A percentile compares a stretch with the other conserved stretches of the same genome.
These are phyloP conservation scores for Iphiclides podalirius DNA, from an alignment of 2,888 invertebrate species.

Conservation along the genomic window DNA sequence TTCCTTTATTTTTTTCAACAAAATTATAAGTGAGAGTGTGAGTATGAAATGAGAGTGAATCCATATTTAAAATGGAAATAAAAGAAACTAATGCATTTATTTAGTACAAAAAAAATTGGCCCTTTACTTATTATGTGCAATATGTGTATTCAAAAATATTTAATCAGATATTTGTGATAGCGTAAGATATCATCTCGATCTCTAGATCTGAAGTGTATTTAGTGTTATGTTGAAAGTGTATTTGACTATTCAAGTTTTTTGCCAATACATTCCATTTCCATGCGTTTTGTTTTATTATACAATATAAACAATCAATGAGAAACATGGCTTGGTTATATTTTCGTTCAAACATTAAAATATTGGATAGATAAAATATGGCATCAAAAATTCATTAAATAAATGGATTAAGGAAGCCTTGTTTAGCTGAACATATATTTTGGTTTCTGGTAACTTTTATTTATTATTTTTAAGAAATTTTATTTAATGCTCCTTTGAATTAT, in stretches of 20 bases:
- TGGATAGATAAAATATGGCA: too few species aligned
- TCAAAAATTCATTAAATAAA: too few species aligned
- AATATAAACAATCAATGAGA: too few species aligned
- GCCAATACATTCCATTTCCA: conserved; percentile 2
- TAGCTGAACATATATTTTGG: background rate
- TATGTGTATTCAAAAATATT: background rate
- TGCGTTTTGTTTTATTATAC: too few species aligned
- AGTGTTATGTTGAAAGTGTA: background rate
- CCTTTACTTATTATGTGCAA: background rate
- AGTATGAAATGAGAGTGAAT: too few species aligned
- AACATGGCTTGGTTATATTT: background rate
- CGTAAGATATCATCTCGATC: background rate
- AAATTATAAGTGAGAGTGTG: too few species aligned
- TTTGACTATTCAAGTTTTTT: too few species aligned
- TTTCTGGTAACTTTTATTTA: background rate
- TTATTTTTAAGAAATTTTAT: too few species aligned
- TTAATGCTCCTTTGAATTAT: too few species aligned
- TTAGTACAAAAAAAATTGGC: background rate
- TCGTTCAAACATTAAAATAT: too few species aligned
- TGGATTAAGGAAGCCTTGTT: too few species aligned
- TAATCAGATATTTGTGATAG: background rate
- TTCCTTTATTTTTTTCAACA: too few species aligned
- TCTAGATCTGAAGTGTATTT: background rate
- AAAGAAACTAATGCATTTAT: background rate
- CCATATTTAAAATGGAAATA: background rate